A percentile compares a stretch with the other conserved stretches of the same genome.
Conservation (phyloP, 2,797 vertebrate genomes). For the Morus bassanus region DNA sequence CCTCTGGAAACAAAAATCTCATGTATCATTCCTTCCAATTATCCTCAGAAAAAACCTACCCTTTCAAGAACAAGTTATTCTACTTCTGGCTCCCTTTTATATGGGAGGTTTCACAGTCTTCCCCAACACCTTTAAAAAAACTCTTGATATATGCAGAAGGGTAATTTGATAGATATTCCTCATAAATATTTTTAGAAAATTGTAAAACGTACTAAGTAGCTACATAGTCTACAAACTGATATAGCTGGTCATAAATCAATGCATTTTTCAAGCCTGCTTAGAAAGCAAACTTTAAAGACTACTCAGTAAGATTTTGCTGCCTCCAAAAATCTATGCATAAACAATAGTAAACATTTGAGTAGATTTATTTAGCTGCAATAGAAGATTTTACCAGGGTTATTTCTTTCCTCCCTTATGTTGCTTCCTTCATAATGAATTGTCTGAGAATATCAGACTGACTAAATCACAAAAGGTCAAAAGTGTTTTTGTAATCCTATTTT, state of each 20-base stretch:
- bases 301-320: neutral
- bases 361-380: neutral
- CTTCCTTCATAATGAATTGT: constrained; percentile 10
- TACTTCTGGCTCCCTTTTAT: neutral
- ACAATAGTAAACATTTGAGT: neutral
- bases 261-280: neutral
- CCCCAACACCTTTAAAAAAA: neutral
- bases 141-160: neutral
- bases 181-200: neutral
- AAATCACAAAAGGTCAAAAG: constrained; percentile 21
- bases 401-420: constrained; percentile 6
- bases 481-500: constrained; percentile 20
- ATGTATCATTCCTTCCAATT: neutral
- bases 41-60: neutral
- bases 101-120: neutral
- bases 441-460: neutral
- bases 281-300: neutral
- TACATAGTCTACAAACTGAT: neutral
- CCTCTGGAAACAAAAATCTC: neutral
- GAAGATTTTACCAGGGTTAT: neutral
- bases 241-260: neutral
- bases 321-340: neutral
- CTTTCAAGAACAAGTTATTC: neutral
- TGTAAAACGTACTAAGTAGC: neutral
- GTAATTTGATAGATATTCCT: neutral